Evolutionary conservation across 2,797 vertebrate species (phyloP), one percentile per base, ranked within the genome.

Genomic region (Lithobates pipiens): DNA sequence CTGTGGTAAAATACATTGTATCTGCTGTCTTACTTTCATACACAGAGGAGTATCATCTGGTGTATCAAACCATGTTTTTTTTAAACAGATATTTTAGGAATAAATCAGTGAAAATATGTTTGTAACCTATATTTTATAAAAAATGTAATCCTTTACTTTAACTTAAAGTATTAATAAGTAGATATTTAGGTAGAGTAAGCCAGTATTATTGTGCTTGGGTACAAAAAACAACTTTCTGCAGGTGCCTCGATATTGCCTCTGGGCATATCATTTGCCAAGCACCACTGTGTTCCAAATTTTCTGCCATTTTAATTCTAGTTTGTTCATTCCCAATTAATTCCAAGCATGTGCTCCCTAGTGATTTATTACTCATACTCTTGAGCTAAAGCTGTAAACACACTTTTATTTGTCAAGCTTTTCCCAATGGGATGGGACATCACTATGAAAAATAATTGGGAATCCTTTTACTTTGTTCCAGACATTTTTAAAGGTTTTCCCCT

Each of bases 311-410:
- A 25, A 77, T 72, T 84, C 81, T 25, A 42, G 7, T 65, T 36
- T 81, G 32, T 39, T 75, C 44, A 34, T 54, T 76, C 72, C 88
- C 13, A 0, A 88, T 89, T 88, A 74, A 89, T 90, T 89, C 85
- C 87, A 80, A 1, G 23, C 88, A 85, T 84, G 25, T 29, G 88
- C 71, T 88, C 50, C 15, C 13, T 82, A 3, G 39, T 89, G 90
- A 92, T 92, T 91, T 92, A 91, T 42, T 81, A 86, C 81, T 89
- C 91, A 89, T 70, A 0, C 89, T 88, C 90, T 80, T 83, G 85
- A 89, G 89, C 88, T 15, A 88, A 88, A 91, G 90, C 91, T 89
- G 88, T 91, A 92, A 92, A 90, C 90, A 91, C 90, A 90, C 89
- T 91, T 91, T 88, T 89, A 89, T 92, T 91, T 90, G 90, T 88